Evolutionary conservation across 2,797 vertebrate species (phyloP).

Genomic region (Sandelia bainsii): DNA sequence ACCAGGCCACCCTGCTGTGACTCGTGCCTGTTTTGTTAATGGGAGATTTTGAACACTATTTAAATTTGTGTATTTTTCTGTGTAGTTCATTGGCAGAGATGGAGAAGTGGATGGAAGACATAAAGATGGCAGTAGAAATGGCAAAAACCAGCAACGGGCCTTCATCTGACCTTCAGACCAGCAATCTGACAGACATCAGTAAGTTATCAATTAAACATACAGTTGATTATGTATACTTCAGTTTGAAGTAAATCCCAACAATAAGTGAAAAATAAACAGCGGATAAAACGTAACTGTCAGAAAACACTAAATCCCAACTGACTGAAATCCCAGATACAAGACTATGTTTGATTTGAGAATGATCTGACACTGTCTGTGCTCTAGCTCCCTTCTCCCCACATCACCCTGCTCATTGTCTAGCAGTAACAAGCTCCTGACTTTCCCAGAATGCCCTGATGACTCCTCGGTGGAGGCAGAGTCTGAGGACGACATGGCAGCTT

Average conservation of each 20-base stretch:
- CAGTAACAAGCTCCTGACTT: slow-evolving; percentile 83
- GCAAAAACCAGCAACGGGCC: slow-evolving; percentile 90
- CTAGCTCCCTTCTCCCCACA: slow-evolving; percentile 58
- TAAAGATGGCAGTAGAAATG: slow-evolving; percentile 92
- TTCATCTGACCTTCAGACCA: slow-evolving; percentile 86
- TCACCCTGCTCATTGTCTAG: slow-evolving; percentile 55
- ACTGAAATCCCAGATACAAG: slow-evolving; percentile 5
- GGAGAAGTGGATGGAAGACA: slow-evolving; percentile 97
- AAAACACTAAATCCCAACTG: not conserved
- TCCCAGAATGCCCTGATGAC: slow-evolving; percentile 93
- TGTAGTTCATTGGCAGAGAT: slow-evolving; percentile 90
- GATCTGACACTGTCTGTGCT: slow-evolving; percentile 64
- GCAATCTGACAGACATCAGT: slow-evolving; percentile 91
- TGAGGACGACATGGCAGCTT: slow-evolving; percentile 92
- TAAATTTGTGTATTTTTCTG: slow-evolving; percentile 25
- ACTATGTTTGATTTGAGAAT: slow-evolving; percentile 28
- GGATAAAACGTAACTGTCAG: not conserved
- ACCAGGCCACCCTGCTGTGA: slow-evolving; percentile 4
- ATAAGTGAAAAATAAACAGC: not conserved
- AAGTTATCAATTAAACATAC: slow-evolving; percentile 47
- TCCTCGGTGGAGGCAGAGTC: slow-evolving; percentile 92
- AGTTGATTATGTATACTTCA: not conserved
- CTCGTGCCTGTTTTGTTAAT: slow-evolving; percentile 2
- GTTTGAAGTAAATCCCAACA: not conserved
- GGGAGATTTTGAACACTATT: not conserved